A percentile compares a stretch with the other conserved stretches of the same genome.
phyloP scores from a whole-genome alignment of 2,888 invertebrate species.

The Cataglyphis altisquamis region DNA sequence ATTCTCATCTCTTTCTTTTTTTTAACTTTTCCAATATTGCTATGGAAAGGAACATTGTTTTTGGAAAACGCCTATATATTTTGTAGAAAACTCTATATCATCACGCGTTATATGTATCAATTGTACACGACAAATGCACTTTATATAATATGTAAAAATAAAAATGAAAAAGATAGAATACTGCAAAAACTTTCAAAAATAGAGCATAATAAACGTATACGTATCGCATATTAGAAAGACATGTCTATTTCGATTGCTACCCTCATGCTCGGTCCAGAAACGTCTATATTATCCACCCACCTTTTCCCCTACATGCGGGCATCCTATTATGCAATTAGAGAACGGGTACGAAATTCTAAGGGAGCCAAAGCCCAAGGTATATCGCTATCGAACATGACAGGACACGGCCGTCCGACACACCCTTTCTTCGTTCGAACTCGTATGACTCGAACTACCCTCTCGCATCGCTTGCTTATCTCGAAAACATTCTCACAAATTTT shows the following conservation, averaged over 20 bases:
- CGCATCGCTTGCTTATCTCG: slow-evolving; percentile 82
- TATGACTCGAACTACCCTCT: slow-evolving; percentile 76
- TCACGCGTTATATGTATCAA: background rate
- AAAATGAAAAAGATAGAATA: background rate
- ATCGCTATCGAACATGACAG: slow-evolving; percentile 86
- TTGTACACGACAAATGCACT: background rate
- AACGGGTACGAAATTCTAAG: slow-evolving; percentile 82
- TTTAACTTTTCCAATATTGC: background rate
- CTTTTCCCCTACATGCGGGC: slow-evolving; percentile 80
- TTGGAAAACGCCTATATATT: background rate
- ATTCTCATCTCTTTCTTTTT: background rate
- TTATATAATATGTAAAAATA: background rate
- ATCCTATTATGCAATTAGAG: slow-evolving; percentile 86
- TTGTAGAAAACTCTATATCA: background rate
- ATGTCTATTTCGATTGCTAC: slow-evolving; percentile 69
- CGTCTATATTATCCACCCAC: slow-evolving; percentile 72
- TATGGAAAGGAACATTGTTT: background rate
- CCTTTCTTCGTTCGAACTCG: slow-evolving; percentile 86
- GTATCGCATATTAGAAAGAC: background rate
- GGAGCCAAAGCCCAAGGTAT: slow-evolving; percentile 82
- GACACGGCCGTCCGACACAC: slow-evolving; percentile 86
- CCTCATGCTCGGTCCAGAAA: slow-evolving; percentile 65
- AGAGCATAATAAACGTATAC: slow-evolving; percentile 3
- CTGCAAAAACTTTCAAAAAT: slow-evolving; percentile 2
- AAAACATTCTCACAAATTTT: slow-evolving; percentile 77